phyloP scores from a whole-genome alignment of 2,797 vertebrate species.

The Darevskia nairensis region DNA sequence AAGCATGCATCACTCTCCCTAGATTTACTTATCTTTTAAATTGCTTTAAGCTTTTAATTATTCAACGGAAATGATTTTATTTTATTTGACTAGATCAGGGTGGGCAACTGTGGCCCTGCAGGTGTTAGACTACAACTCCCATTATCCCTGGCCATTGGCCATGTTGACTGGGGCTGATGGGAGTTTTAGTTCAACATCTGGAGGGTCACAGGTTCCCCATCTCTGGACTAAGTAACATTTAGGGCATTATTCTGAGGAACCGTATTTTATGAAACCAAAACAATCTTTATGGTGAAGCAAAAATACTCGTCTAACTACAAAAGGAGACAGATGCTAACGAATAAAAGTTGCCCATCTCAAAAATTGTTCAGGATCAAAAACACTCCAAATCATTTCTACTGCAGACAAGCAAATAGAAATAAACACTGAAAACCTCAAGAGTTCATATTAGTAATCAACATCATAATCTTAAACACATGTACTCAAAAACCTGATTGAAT shows the following conservation, averaged over 20 bases:
- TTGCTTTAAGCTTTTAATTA: neutral
- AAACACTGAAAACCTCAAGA: neutral
- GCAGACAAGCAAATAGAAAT: neutral
- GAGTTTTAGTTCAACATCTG: too few species aligned
- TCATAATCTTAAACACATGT: too few species aligned
- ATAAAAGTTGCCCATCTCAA: neutral
- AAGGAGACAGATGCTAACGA: neutral
- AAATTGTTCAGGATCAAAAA: neutral
- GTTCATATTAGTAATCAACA: neutral
- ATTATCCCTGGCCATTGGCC: too few species aligned
- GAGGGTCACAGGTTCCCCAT: too few species aligned
- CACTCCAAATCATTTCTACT: neutral
- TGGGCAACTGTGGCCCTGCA: too few species aligned
- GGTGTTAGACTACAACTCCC: too few species aligned
- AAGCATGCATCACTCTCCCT: neutral
- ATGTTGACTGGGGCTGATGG: too few species aligned
- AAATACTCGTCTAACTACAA: neutral
- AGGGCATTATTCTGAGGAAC: neutral
- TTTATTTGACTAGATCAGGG: slow-evolving; percentile 22
- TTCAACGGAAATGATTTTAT: slow-evolving; percentile 27
- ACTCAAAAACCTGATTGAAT: too few species aligned
- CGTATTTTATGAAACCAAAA: neutral
- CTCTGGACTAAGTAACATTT: neutral
- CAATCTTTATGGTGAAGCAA: neutral
- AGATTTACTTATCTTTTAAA: slow-evolving; percentile 24